Evolutionary conservation across 2,797 vertebrate genomes (phyloP).

Genomic region (Kryptolebias ocellatus): DNA sequence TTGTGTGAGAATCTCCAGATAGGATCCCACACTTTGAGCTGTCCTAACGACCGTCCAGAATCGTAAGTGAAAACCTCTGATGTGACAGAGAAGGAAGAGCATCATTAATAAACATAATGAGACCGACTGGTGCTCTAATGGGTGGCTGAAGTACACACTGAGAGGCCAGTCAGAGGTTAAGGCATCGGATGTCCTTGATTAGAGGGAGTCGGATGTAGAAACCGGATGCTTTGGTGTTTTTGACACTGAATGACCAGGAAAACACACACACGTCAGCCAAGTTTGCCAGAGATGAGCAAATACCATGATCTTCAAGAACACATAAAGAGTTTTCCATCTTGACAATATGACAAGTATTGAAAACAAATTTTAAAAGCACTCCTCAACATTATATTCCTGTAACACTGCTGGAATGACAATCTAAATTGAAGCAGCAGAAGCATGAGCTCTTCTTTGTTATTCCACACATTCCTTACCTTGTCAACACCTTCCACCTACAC

Average conservation of each 20-base stretch:
- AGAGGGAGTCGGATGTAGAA: slow-evolving; percentile 48
- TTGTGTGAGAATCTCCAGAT: slow-evolving; percentile 79
- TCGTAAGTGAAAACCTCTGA: slow-evolving; percentile 68
- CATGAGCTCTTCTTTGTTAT: slow-evolving; percentile 20
- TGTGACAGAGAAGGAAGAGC: slow-evolving; percentile 65
- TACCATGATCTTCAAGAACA: slow-evolving; percentile 26
- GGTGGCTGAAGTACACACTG: slow-evolving; percentile 59
- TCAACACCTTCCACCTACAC: slow-evolving; percentile 21
- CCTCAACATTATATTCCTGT: slow-evolving; percentile 9
- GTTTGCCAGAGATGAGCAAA: slow-evolving; percentile 41
- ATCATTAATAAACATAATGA: slow-evolving; percentile 82
- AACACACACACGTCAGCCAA: slow-evolving; percentile 38
- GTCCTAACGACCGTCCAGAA: slow-evolving; percentile 71
- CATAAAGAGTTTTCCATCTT: slow-evolving; percentile 30
- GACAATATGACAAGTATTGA: slow-evolving; percentile 28
- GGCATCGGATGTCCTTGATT: slow-evolving; percentile 42
- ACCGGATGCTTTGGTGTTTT: slow-evolving; percentile 64
- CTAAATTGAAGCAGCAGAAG: slow-evolving; percentile 24
- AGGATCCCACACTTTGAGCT: slow-evolving; percentile 73
- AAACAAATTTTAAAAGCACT: slow-evolving; percentile 22
- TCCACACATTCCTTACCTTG: slow-evolving; percentile 30
- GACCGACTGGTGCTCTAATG: slow-evolving; percentile 72
- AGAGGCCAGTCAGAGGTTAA: slow-evolving; percentile 59
- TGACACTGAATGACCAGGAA: slow-evolving; percentile 49
- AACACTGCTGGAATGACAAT: slow-evolving; percentile 3